Evolutionary conservation across 2,113 vertebrate species (phyloP).

Genomic region (Mobula hypostoma): DNA sequence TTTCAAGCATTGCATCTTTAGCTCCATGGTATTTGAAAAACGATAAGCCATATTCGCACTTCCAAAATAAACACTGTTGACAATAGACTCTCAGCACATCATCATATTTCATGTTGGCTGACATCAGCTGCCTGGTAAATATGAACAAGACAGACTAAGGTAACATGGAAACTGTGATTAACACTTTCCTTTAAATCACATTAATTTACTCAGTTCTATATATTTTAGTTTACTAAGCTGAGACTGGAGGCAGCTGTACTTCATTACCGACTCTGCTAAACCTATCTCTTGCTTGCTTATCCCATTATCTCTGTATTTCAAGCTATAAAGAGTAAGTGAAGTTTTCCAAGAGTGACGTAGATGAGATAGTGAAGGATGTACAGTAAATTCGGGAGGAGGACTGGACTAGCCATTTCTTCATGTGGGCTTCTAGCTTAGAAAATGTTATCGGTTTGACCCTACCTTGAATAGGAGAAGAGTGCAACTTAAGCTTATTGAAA

Average conservation of each 20-base stretch:
- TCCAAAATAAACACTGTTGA: constrained; percentile 12
- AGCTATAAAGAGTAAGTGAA: not conserved
- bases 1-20: constrained; percentile 31
- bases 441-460: not conserved
- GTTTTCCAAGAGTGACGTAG: not conserved
- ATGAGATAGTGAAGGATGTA: not conserved
- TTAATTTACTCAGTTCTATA: not conserved
- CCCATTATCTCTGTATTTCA: not conserved
- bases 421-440: not conserved
- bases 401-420: not conserved
- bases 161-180: not conserved
- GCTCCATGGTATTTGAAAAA: not conserved
- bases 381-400: not conserved
- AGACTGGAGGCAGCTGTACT: not conserved
- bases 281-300: not conserved
- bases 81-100: not conserved
- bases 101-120: constrained; percentile 11
- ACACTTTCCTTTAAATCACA: not conserved
- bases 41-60: not conserved
- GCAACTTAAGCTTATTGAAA: constrained; percentile 1
- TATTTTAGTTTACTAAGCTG: not conserved
- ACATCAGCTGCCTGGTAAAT: constrained; percentile 13
- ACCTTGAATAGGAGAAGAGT: not conserved
- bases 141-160: not conserved
- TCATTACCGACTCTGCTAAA: not conserved